phyloP scores from a whole-genome alignment of 2,113 vertebrate genomes.

The Argyrosomus japonicus region DNA sequence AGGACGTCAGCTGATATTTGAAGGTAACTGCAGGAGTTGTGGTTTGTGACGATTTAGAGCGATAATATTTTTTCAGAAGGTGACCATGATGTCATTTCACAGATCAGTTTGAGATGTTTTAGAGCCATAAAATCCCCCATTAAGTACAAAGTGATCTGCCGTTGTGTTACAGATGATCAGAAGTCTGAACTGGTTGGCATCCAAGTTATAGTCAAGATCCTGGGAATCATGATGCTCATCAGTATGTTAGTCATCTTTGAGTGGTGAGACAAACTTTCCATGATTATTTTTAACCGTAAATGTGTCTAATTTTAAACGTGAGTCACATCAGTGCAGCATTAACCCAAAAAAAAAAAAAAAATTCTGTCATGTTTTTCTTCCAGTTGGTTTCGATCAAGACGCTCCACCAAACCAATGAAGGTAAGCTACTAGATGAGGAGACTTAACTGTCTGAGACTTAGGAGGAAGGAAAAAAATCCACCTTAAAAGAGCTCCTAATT shows the following conservation, averaged over 20 bases:
- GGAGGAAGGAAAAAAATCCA: too few species aligned
- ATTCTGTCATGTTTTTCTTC: conserved; percentile 2
- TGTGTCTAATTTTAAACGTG: not conserved
- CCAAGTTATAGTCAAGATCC: not conserved
- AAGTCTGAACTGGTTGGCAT: not conserved
- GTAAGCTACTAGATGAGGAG: not conserved
- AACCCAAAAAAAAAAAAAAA: too few species aligned
- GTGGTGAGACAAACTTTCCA: conserved; percentile 20
- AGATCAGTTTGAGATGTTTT: too few species aligned
- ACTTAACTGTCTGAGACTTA: too few species aligned
- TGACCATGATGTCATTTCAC: too few species aligned
- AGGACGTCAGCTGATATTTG: conserved; percentile 5
- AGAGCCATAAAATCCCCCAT: too few species aligned
- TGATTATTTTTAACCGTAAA: not conserved
- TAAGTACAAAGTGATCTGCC: not conserved
- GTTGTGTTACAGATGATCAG: conserved; percentile 20
- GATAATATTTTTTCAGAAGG: too few species aligned
- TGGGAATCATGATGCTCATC: conserved; percentile 13
- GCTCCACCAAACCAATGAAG: not conserved
- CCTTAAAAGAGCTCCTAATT: too few species aligned
- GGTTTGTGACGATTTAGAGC: not conserved
- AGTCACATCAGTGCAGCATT: not conserved
- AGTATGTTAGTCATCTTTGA: conserved; percentile 12
- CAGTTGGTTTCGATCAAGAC: conserved; percentile 22
- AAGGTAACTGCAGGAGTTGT: conserved; percentile 14